phyloP scores from a whole-genome alignment of 1,140 invertebrate genomes.

The Heterodera carotae region DNA sequence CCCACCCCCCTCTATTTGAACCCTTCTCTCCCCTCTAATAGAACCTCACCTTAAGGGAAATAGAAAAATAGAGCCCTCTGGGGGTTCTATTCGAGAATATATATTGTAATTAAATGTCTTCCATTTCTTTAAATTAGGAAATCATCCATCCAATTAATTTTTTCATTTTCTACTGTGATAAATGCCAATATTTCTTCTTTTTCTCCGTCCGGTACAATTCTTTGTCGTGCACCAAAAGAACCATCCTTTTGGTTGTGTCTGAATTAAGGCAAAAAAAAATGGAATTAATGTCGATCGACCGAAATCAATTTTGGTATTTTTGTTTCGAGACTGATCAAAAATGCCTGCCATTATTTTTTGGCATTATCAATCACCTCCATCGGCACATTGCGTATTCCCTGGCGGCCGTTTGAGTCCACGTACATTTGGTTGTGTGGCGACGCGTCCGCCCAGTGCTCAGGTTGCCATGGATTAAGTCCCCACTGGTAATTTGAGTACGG shows the following conservation, averaged over 20 bases:
- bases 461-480: background rate
- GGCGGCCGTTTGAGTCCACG: background rate
- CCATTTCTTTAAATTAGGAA: no score
- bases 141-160: no score
- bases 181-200: background rate
- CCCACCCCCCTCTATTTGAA: no score
- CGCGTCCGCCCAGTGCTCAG: constrained; percentile 3
- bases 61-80: no score
- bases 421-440: constrained; percentile 10
- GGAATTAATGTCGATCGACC: background rate
- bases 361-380: background rate
- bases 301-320: background rate
- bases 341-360: background rate
- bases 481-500: background rate
- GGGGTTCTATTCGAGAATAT: no score
- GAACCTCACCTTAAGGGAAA: no score
- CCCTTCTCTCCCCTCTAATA: no score
- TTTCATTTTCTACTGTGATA: no score
- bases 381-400: background rate
- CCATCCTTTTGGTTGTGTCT: background rate
- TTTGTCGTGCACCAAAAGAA: constrained; percentile 10
- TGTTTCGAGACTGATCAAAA: background rate
- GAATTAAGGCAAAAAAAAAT: background rate
- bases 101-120: no score
- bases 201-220: background rate